A percentile compares a stretch with the other conserved stretches of the same genome.
phyloP scores from a whole-genome alignment of 1,140 invertebrate genomes.

The Nasonia vitripennis region DNA sequence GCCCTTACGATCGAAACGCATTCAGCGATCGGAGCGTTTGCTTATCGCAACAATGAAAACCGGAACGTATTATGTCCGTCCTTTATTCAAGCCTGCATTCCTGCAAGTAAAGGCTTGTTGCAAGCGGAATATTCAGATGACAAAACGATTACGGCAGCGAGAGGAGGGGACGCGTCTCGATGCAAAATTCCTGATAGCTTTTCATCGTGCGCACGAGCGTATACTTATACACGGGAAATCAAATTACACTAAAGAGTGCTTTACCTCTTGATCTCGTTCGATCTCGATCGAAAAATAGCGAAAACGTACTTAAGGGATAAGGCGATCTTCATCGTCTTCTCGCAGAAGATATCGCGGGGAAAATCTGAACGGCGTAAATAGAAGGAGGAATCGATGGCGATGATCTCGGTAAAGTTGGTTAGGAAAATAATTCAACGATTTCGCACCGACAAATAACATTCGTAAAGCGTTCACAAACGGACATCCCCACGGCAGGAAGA shows the following conservation, averaged over 20 bases:
- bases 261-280: not conserved
- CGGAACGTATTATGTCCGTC: not conserved
- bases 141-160: not conserved
- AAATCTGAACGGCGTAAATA: too few relatives aligned
- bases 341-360: too few relatives aligned
- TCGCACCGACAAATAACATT: too few relatives aligned
- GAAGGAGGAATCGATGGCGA: too few relatives aligned
- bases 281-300: not conserved
- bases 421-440: too few relatives aligned
- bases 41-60: slow-evolving; percentile 23
- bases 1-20: not conserved
- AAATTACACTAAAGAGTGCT: slow-evolving; percentile 3
- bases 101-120: not conserved
- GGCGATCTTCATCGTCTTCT: too few relatives aligned
- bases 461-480: not conserved
- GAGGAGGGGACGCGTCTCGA: not conserved
- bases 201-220: not conserved
- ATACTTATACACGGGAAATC: not conserved
- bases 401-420: too few relatives aligned
- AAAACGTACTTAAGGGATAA: not conserved
- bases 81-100: not conserved
- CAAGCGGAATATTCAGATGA: not conserved
- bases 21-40: not conserved
- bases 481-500: not conserved
- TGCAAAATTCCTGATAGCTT: not conserved